Conservation (phyloP, 2,888 invertebrate species). For the Melinopterus prodromus region DNA sequence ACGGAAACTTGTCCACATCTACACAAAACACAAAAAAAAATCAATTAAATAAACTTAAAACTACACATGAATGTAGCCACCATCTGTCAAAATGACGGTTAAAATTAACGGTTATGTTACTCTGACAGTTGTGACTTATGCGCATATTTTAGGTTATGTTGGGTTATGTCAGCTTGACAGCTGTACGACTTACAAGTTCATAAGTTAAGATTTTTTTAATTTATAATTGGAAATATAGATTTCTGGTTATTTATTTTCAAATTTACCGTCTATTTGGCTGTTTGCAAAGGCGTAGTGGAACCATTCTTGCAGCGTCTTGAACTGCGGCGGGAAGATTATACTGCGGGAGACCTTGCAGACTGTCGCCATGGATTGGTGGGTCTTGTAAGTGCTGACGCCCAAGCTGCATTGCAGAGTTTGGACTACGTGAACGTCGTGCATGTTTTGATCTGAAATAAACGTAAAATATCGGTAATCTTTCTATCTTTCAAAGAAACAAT, state of each 20-base stretch:
- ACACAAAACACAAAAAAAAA: conserved; percentile 44
- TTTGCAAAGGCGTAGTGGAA: conserved; percentile 96
- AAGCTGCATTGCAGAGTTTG: conserved; percentile 91
- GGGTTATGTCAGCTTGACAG: neutral
- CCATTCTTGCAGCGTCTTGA: conserved; percentile 94
- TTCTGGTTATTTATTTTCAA: conserved; percentile 47
- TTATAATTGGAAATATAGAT: neutral
- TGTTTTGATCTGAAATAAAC: conserved; percentile 47
- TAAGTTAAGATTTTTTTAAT: neutral
- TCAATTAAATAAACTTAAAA: neutral
- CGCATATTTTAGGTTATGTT: neutral
- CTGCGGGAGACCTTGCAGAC: conserved; percentile 92
- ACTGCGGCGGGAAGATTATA: conserved; percentile 94
- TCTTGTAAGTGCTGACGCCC: conserved; percentile 74
- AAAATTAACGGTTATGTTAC: neutral
- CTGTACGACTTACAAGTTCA: neutral
- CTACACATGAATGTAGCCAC: neutral
- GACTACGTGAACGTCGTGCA: conserved; percentile 80
- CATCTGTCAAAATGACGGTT: neutral
- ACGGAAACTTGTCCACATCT: conserved; percentile 92
- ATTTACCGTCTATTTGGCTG: conserved; percentile 94
- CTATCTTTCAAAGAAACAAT: no score
- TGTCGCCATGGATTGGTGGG: conserved; percentile 91
- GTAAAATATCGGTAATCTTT: conserved; percentile 22
- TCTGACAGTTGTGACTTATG: neutral